phyloP scores from a whole-genome alignment of 92 coral and sea anemone genomes.

The Montipora capitata region DNA sequence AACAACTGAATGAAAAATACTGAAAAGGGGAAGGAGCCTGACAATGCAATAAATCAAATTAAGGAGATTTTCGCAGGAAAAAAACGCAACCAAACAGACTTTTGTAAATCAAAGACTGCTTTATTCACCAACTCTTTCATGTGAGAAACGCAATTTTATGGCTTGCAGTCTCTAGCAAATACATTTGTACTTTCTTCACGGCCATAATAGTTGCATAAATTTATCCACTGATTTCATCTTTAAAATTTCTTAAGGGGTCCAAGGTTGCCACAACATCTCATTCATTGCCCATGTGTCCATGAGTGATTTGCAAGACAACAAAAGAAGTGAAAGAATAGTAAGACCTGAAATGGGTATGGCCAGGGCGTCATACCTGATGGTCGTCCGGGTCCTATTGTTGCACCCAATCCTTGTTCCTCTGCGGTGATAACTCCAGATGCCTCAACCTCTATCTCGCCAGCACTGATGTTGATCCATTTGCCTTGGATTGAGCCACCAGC shows the following conservation, averaged over 20 bases:
- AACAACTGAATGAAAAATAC: not conserved
- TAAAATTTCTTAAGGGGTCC: too few species aligned
- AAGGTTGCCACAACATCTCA: too few species aligned
- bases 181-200: too few species aligned
- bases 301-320: not conserved
- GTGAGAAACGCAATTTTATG: too few species aligned
- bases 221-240: too few species aligned
- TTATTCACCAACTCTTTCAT: too few species aligned
- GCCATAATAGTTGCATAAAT: too few species aligned
- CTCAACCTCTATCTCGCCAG: conserved; percentile 86
- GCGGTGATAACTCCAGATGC: conserved; percentile 86
- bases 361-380: conserved; percentile 72
- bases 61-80: too few species aligned
- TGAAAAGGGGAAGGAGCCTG: not conserved
- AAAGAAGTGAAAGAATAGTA: not conserved
- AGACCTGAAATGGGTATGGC: not conserved
- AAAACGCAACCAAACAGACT: too few species aligned
- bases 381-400: conserved; percentile 77
- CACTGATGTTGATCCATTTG: conserved; percentile 83
- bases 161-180: too few species aligned
- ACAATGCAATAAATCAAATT: not conserved
- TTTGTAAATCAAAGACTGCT: too few species aligned
- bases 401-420: conserved; percentile 73
- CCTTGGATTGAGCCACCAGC: conserved; percentile 92
- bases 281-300: too few species aligned